Conservation (phyloP, 2,797 vertebrate species). For the Manis javanica region DNA sequence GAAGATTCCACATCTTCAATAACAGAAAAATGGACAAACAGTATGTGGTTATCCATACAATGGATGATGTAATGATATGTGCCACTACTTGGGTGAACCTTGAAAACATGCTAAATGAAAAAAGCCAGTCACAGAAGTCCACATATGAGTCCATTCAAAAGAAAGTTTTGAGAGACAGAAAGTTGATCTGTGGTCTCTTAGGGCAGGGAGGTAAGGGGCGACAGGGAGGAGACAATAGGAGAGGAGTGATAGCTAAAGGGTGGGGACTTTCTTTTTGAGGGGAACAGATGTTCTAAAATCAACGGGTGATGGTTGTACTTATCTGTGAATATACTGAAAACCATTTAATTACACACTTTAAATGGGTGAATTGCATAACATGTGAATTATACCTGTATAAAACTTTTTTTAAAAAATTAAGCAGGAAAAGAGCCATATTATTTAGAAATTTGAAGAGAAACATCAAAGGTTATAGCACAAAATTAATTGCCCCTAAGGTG, state of each 20-base stretch:
- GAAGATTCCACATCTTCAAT: neutral
- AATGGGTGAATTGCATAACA: neutral
- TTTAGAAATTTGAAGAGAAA: neutral
- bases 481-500: neutral
- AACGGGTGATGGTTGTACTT: neutral
- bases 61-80: neutral
- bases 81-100: too few species aligned
- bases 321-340: neutral
- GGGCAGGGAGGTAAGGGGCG: neutral
- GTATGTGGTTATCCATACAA: neutral
- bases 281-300: neutral
- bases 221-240: neutral
- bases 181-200: neutral
- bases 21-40: neutral
- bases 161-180: neutral
- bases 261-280: neutral
- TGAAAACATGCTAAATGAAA: neutral
- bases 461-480: neutral
- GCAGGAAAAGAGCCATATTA: neutral
- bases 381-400: neutral
- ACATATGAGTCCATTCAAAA: neutral
- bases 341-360: neutral
- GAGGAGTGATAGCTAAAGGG: neutral
- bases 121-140: neutral
- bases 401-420: neutral